Conservation (phyloP, 1,140 invertebrate species). For the Pseudoatta argentina region DNA sequence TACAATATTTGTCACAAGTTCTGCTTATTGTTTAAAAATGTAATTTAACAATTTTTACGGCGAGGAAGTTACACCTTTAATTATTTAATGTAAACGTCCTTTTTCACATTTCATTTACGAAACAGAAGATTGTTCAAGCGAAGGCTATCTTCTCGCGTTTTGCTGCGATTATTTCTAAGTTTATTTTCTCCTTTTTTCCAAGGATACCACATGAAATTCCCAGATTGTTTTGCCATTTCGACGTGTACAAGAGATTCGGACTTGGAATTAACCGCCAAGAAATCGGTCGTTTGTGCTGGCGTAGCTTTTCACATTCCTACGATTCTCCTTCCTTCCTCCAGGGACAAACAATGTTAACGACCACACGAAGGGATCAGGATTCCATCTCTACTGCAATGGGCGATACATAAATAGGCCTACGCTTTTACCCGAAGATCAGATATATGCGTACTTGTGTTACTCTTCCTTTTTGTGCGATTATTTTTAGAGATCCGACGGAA, state of each 20-base stretch:
- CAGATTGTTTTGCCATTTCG: constrained; percentile 23
- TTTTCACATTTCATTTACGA: neutral
- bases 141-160: neutral
- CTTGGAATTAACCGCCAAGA: constrained; percentile 59
- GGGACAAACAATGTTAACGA: constrained; percentile 77
- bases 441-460: constrained; percentile 67
- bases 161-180: neutral
- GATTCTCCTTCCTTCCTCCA: constrained; percentile 51
- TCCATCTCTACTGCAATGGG: constrained; percentile 58
- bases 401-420: constrained; percentile 76
- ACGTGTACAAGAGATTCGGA: constrained; percentile 36
- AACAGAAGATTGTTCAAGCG: neutral
- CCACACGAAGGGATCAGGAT: constrained; percentile 72
- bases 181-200: neutral
- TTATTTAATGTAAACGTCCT: neutral
- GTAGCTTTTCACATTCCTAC: constrained; percentile 75
- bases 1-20: neutral
- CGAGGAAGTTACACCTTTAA: neutral
- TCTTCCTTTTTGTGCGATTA: constrained; percentile 74
- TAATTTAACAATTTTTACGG: neutral
- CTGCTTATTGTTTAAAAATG: neutral
- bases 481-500: constrained; percentile 76
- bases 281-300: constrained; percentile 59
- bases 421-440: constrained; percentile 64
- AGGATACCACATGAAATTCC: constrained; percentile 45